Evolutionary conservation across 1,140 invertebrate species (phyloP), one percentile per base, ranked within the genome.

Genomic region (Heliconius melpomene): DNA sequence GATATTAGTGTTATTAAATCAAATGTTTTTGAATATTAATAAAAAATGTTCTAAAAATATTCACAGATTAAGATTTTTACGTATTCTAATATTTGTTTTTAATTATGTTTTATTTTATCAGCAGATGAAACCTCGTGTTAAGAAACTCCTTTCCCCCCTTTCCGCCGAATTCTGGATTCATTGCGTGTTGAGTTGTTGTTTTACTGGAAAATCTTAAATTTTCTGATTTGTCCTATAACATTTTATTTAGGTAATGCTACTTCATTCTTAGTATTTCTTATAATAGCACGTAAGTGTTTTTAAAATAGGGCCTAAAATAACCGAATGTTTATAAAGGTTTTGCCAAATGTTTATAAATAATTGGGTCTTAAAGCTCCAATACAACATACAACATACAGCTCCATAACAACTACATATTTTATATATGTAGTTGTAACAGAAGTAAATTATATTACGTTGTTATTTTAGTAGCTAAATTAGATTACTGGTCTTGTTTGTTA

Each of bases 1-100:
- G 60, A 66, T 66, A 66, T 66, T 66, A 66, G 60, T 66, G 26
- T 66, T 66, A 66, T 66, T 66, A 66, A 66, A 29, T 66, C 23
- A 66, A 66, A 66, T 66, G 26, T n/a, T 29, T 57, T 66, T 13
- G 7, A 29, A 26, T 66, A 66, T 66, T 66, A 5, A 16, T 26
- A 26, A 66, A 29, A 66, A 66, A 66, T 23, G 54, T 23, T 3
- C 1, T 11, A 16, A 29, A n/a, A 66, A 1, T 66, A 29, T 5
- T 6, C n/a, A 66, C 3, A 60, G 32, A 7, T 36, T 32, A 32
- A 32, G 32, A 36, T 7, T 36, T 36, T 36, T 36, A 36, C 32
- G 32, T 36, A 36, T 36, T 36, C 7, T 32, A 6, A 32, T 32
- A 0, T 32, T 32, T 36, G 6, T 36, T 36, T 36, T 36, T 36